Evolutionary conservation across 1,140 invertebrate species (phyloP).

Genomic region (Diuraphis noxia): DNA sequence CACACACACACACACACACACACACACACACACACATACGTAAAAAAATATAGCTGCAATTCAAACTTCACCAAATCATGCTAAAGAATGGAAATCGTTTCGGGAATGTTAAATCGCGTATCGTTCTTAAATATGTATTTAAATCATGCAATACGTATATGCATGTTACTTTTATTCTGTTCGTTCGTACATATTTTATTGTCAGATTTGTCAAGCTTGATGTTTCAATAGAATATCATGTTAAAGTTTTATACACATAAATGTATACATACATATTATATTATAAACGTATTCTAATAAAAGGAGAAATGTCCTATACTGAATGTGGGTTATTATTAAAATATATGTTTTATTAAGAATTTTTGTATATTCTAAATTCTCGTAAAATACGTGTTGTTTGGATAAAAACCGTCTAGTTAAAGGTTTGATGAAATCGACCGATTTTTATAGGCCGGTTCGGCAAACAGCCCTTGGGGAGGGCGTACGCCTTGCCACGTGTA

Average conservation of each 20-base stretch:
- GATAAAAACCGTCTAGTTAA: neutral
- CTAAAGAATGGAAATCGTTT: neutral
- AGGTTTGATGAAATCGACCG: constrained; percentile 27
- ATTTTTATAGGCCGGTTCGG: constrained; percentile 44
- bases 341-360: neutral
- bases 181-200: neutral
- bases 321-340: neutral
- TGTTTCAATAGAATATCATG: neutral
- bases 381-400: constrained; percentile 3
- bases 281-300: neutral
- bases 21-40: too few relatives aligned
- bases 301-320: neutral
- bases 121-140: neutral
- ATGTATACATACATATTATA: neutral
- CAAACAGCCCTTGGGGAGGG: constrained; percentile 24
- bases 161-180: neutral
- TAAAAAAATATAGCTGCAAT: neutral
- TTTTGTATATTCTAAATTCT: neutral
- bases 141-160: neutral
- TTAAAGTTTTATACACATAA: neutral
- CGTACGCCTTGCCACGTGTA: constrained; percentile 22
- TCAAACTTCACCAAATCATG: neutral
- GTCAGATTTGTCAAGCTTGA: neutral
- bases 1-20: too few relatives aligned
- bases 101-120: neutral